phyloP scores from a whole-genome alignment of 1,140 invertebrate genomes.

The Geopemphigus sp. region DNA sequence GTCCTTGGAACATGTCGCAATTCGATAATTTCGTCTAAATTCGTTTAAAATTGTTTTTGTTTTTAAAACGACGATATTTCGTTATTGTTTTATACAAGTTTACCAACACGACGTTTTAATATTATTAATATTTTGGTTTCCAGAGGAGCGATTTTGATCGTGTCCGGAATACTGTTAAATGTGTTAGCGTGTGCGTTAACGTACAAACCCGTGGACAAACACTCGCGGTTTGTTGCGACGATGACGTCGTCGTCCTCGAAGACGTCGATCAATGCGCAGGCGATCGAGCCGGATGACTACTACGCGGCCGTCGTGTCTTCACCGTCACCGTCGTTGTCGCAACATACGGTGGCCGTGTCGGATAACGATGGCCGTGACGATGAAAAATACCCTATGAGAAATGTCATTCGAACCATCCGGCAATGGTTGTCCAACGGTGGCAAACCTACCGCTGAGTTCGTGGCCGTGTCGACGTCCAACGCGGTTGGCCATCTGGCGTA shows the following conservation, averaged over 20 bases:
- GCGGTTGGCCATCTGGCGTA: neutral
- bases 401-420: neutral
- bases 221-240: neutral
- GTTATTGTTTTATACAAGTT: too few relatives aligned
- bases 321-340: neutral
- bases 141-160: slow-evolving; percentile 36
- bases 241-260: neutral
- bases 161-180: slow-evolving; percentile 26
- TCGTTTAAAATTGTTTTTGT: too few relatives aligned
- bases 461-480: neutral
- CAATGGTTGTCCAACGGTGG: neutral
- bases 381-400: neutral
- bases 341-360: neutral
- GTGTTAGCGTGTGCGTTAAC: slow-evolving; percentile 14
- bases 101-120: too few relatives aligned
- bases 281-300: neutral
- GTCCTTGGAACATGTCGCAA: too few relatives aligned
- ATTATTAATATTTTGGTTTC: neutral
- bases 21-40: too few relatives aligned
- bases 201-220: neutral
- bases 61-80: too few relatives aligned
- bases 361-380: neutral
- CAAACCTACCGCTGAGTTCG: neutral
- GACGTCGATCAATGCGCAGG: neutral
- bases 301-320: neutral